Base-by-base conservation (phyloP, 1,140 invertebrate species). In the Archivesica marissinica region DNA sequence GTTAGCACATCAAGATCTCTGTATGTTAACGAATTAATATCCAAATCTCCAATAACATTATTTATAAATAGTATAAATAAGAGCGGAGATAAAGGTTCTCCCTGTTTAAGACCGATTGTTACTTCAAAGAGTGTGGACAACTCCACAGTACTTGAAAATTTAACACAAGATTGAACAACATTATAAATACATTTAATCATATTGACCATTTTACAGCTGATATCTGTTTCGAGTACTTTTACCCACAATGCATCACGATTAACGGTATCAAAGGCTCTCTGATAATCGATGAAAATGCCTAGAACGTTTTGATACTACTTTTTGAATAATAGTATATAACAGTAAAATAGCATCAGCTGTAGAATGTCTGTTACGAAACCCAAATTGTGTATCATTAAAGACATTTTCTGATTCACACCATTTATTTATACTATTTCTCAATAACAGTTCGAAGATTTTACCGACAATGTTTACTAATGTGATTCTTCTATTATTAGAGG, bases 341-440 rank as follows among this genome's bases (percentile, higher is more conserved):
- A 80, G 0, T 59, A 82, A 82, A 20, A 72, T 74, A 33, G 39
- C 44, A 82, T 82, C 79, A 56, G 66, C 23, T 9, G 79, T 74
- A 33, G 66, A 70, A 33, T 38, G 38, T 30, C 28, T 30, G 64
- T 59, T 15, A 23, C 76, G n/a, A 59, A 77, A 77, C 11, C 76
- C n/a, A n/a, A n/a, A n/a, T n/a, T 79, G 76, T 11, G 9, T 13
- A 30, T 54, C 47, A 68, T 66, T 44, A 70, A 80, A 66, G 3
- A 68, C n/a, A 50, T 70, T 44, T 39, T 80, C 28, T 6, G 7
- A 9, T 28, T 80, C 78, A 68, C 59, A 44, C 61, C 64, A 80
- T 80, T 41, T 33, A 20, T 66, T 30, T 23, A 80, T 52, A 3
- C 61, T 20, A 52, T 70, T 50, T 28, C 61, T 33, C 4, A 80